phyloP scores from a whole-genome alignment of 2,113 vertebrate genomes.

The Gnathonemus echidnorhynchus region DNA sequence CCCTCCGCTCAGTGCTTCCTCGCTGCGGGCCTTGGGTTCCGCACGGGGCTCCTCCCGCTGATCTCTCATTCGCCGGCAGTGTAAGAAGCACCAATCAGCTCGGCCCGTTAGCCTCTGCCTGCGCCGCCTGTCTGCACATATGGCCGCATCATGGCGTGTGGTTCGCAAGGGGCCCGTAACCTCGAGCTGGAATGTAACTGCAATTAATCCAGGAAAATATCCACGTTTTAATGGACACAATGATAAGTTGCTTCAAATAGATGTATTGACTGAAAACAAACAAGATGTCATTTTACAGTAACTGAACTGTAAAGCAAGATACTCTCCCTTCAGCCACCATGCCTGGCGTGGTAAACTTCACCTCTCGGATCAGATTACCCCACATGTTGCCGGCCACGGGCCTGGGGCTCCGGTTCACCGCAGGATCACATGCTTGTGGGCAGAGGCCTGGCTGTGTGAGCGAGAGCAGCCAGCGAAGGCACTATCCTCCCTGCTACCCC shows the following conservation, averaged over 20 bases:
- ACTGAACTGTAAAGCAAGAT: background rate
- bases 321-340: background rate
- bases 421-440: slow-evolving; percentile 10
- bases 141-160: background rate
- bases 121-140: background rate
- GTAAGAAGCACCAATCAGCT: background rate
- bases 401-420: background rate
- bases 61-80: background rate
- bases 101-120: background rate
- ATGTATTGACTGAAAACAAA: background rate
- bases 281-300: background rate
- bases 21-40: background rate
- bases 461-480: background rate
- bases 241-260: background rate
- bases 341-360: background rate
- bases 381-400: background rate
- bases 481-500: background rate
- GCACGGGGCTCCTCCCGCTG: background rate
- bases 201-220: background rate
- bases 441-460: background rate
- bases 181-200: background rate
- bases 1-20: background rate
- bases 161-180: background rate
- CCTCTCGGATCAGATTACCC: background rate
- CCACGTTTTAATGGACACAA: background rate